Conservation (phyloP, 2,113 vertebrate species). For the Suricata suricatta region DNA sequence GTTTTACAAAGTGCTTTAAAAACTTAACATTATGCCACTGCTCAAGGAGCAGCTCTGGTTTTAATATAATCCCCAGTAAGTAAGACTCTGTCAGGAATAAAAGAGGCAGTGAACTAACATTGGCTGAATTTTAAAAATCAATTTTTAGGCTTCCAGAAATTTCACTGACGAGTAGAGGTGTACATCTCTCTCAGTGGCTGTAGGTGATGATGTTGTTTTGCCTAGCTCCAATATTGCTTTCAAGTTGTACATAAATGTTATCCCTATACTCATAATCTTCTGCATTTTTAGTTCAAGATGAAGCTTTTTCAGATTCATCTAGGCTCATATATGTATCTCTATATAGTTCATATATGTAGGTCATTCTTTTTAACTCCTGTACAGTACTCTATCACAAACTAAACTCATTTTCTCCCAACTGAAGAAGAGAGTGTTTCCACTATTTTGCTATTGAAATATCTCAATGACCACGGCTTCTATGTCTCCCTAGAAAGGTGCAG, state of each 20-base stretch:
- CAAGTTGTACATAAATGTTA: not conserved
- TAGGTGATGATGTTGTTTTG: not conserved
- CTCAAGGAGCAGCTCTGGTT: not conserved
- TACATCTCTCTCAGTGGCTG: not conserved
- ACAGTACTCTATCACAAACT: not conserved
- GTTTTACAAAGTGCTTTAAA: constrained; percentile 4
- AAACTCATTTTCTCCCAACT: not conserved
- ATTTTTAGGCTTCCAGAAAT: constrained; percentile 21
- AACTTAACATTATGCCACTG: not conserved
- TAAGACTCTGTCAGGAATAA: not conserved
- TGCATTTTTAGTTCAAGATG: constrained; percentile 18
- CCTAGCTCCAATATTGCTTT: not conserved
- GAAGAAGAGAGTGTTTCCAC: not conserved
- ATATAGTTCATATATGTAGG: not conserved
- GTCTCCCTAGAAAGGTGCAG: not conserved
- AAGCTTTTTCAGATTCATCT: not conserved
- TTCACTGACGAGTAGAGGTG: not conserved
- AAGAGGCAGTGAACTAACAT: not conserved
- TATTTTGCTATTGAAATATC: not conserved
- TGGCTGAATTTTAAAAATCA: not conserved
- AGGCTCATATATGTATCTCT: not conserved
- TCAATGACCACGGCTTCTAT: not conserved
- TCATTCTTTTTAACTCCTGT: not conserved
- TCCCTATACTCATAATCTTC: not conserved
- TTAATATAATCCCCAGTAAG: not conserved